Conservation (phyloP, 2,797 vertebrate genomes). For the Enteromius unitaeniatus region DNA sequence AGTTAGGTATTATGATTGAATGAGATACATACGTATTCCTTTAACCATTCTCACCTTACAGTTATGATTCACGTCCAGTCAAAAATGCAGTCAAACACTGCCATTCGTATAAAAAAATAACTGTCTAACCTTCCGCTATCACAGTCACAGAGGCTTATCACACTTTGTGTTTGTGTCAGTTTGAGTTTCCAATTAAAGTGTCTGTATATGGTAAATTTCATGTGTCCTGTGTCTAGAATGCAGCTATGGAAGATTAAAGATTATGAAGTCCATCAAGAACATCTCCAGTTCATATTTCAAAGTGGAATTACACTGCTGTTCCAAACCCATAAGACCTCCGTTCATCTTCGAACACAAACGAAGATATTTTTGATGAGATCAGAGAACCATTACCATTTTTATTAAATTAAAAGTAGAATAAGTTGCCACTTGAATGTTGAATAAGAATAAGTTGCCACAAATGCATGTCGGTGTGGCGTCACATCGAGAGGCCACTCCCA, state of each 20-base stretch:
- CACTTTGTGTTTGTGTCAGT: not conserved
- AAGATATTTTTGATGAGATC: no score
- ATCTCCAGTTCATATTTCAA: not conserved
- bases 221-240: not conserved
- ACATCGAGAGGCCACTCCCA: no score
- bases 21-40: not conserved
- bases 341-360: no score
- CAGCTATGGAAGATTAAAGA: not conserved
- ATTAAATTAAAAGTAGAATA: no score
- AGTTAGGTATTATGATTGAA: not conserved
- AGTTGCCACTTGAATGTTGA: no score
- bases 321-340: no score
- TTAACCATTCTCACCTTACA: not conserved
- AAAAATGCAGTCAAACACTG: slow-evolving; percentile 10
- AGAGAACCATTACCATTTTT: no score
- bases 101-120: not conserved
- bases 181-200: slow-evolving; percentile 19
- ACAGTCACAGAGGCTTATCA: not conserved
- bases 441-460: no score
- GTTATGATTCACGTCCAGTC: not conserved
- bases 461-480: no score
- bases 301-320: no score
- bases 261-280: not conserved
- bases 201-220: not conserved
- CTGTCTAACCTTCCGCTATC: not conserved